Evolutionary conservation across 2,113 vertebrate genomes (phyloP), one percentile per base, ranked within the genome.

Genomic region (Amphiprion ocellaris): DNA sequence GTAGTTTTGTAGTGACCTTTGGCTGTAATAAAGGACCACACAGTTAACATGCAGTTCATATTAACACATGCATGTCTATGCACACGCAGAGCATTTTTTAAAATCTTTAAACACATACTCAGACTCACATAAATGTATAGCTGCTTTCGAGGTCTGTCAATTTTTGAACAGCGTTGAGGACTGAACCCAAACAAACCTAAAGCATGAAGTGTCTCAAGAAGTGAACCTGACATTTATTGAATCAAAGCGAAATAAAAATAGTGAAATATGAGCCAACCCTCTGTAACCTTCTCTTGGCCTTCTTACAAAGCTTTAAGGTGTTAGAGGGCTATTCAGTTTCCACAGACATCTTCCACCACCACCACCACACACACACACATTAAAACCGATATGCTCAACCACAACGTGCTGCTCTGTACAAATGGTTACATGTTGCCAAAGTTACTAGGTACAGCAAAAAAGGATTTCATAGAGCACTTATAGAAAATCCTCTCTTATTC

Each of bases 231-330:
- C 90, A 87, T 85, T 88, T 86, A 92, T 92, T 91, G 88, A 89
- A 84, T 90, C 66, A 84, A 89, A 93, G 74, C 65, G 61, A 87
- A 92, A 84, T 81, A 84, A 89, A 91, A 91, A 89, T 63, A 77
- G 46, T 67, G 60, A 89, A 86, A 86, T 28, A 70, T 55, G 49
- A 86, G 79, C 54, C 75, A 83, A 75, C 50, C 39, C 56, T 80
- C 52, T 4, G 6, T 77, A 82, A 68, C 62, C 62, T 82, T 87
- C 41, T 73, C 26, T 62, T 74, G 81, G 75, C 72, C 63, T 66
- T 66, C 47, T 80, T 55, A 62, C 65, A 70, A 77, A 77, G 66
- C 83, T 85, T 87, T 79, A 77, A 84, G 76, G 61, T 79, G 72
- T 90, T 88, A 56, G 65, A 77, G 50, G 46, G 50, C 47, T 81